Percentiles rank a stretch among this genome's conserved stretches.
Evolutionary conservation across 2,797 vertebrate genomes (phyloP).

Genomic region (Graptemys geographica): DNA sequence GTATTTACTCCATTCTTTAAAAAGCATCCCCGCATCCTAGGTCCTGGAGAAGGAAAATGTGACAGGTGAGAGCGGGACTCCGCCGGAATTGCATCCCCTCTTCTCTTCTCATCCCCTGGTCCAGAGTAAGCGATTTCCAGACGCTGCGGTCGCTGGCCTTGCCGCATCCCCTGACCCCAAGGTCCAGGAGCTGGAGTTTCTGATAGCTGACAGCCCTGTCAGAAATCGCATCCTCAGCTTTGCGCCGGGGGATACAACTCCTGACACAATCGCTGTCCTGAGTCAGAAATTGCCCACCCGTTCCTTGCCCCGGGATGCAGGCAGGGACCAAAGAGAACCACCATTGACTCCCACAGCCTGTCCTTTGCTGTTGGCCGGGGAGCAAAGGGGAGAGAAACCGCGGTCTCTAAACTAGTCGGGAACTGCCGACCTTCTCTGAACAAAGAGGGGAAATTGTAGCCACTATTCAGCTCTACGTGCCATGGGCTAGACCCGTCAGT

Average conservation of each 20-base stretch:
- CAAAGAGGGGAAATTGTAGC: background rate
- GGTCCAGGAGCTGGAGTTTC: background rate
- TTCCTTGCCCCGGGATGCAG: background rate
- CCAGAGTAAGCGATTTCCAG: background rate
- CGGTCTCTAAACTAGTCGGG: background rate
- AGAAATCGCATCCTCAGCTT: background rate
- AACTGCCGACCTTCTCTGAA: background rate
- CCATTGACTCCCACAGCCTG: background rate
- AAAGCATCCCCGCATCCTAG: background rate
- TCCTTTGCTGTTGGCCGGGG: background rate
- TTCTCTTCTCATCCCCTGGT: background rate
- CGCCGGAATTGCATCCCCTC: background rate
- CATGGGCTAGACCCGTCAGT: background rate
- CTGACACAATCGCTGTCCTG: accelerated
- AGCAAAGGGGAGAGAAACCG: background rate
- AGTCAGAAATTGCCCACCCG: background rate
- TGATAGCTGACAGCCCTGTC: background rate
- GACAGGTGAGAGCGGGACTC: background rate
- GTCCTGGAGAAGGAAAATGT: accelerated
- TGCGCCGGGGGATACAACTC: background rate
- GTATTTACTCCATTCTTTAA: background rate
- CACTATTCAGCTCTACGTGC: background rate
- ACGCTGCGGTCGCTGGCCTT: background rate
- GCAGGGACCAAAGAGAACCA: background rate
- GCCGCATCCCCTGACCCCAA: background rate